Base-by-base conservation (phyloP, 2,113 vertebrate species). In the Alaudala cheleensis region DNA sequence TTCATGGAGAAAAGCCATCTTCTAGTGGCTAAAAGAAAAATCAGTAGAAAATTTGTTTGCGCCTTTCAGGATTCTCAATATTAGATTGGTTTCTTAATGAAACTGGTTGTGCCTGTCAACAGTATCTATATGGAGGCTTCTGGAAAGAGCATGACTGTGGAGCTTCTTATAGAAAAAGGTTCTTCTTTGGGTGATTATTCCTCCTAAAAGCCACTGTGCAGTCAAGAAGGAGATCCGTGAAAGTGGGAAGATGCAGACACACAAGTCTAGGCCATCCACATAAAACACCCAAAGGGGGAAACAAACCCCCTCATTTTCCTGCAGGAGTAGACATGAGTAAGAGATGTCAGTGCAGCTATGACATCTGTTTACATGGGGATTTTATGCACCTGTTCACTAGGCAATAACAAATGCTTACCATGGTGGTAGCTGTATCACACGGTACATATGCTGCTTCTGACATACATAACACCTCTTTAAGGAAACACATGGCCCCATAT, bases 401-500 rank as follows among this genome's bases (percentile, higher is more conserved):
- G 96, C 90, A 95, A 95, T 95, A 94, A 96, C 91, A 94, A 97
- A 96, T 96, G 94, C 82, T 67, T 93, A 95, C 93, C 81, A 94
- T 95, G 96, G 96, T 96, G 92, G 96, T 96, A 97, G 94, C 97
- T 95, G 93, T 80, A 93, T 98, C 98, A 98, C 98, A 97, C 97
- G 96, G 94, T 87, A 47, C 97, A 95, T 97, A 98, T 97, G 97
- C 96, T 95, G 93, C 96, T 97, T 95, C 45, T 97, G 86, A 97
- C 92, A 97, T 97, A 98, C 96, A 97, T 98, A 97, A 97, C 98
- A 98, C 98, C 97, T 98, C 97, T 90, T 96, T 95, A 97, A 97
- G 95, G 97, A 97, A 98, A 97, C 97, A 98, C 98, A 97, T 97
- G 97, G 97, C 96, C 97, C 97, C 98, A 98, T 98, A 98, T 98